Evolutionary conservation across 2,113 vertebrate species (phyloP).

Genomic region (Otolemur garnettii): DNA sequence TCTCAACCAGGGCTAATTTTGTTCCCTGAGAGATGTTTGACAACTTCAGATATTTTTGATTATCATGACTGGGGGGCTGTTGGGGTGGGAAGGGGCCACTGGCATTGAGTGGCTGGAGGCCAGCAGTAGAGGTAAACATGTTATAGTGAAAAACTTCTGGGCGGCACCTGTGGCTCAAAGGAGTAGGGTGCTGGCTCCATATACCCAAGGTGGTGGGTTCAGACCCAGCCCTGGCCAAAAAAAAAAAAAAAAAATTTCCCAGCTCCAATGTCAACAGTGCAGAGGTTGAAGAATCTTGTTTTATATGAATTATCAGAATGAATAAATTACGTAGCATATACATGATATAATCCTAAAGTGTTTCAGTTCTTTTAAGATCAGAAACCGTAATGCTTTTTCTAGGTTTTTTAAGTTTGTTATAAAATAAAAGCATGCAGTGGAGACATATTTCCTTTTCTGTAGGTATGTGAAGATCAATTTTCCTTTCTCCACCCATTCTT

Average conservation of each 20-base stretch:
- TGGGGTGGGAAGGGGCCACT: neutral
- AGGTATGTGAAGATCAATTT: neutral
- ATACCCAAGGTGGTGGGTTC: too few species aligned
- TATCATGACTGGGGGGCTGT: neutral
- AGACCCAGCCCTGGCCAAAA: too few species aligned
- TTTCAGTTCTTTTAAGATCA: neutral
- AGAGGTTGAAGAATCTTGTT: neutral
- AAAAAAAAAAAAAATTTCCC: too few species aligned
- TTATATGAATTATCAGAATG: neutral
- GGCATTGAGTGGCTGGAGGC: neutral
- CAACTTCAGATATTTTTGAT: neutral
- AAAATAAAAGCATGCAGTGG: neutral
- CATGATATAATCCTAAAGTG: neutral
- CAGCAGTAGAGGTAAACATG: neutral
- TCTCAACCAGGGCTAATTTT: neutral
- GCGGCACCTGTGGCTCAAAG: too few species aligned
- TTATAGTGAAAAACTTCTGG: rapidly evolving
- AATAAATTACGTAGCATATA: neutral
- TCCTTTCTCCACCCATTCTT: neutral
- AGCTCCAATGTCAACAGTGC: neutral
- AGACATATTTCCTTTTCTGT: neutral
- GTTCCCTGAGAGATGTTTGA: neutral
- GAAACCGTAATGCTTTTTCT: neutral
- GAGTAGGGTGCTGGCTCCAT: too few species aligned
- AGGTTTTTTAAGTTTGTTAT: neutral